Evolutionary conservation across 2,888 invertebrate genomes (phyloP), one percentile per base, ranked within the genome.

Genomic region (Stenurella melanura): DNA sequence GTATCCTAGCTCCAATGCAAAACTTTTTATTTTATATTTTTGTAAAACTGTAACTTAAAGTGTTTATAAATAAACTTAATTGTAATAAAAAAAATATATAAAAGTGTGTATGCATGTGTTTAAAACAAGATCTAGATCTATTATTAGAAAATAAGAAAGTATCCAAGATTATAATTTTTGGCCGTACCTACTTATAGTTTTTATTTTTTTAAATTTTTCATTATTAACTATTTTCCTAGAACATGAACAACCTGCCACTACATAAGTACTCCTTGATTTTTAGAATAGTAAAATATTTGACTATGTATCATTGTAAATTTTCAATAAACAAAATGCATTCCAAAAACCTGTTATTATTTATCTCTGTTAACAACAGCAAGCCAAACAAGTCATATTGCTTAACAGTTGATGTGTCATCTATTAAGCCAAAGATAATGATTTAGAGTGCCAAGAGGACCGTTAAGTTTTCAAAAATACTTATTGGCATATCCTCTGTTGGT

Each of bases 11-110:
- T 42, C 42, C 19, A 64, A 64, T 17, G 12, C 11, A 6, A 17
- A 56, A 21, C 21, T 38, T 67, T 67, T 26, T 50, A 50, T 67
- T 50, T 19, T 67, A 67, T 67, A 42, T 67, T 67, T 67, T 26
- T 67, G 30, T 61, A 64, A 64, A 38, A 18, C 34, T 34, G 30
- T 63, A n/a, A 63, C 34, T 63, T 63, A 18, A 42, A 12, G n/a
- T 38, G 63, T 38, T 34, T 18, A 64, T 17, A 64, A 64, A 11
- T 64, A 38, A 19, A 64, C 42, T 19, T 19, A 61, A 50, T 50
- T 50, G 50, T 50, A 50, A 50, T 50, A 50, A 50, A 50, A 50
- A 50, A 50, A n/a, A 6, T n/a, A 50, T 50, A n/a, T 50, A 50
- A 50, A 50, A 50, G n/a, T 50, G n/a, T 50, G n/a, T 21, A 19